Conservation (phyloP, 2,888 invertebrate genomes). For the Parasteatoda lunata region DNA sequence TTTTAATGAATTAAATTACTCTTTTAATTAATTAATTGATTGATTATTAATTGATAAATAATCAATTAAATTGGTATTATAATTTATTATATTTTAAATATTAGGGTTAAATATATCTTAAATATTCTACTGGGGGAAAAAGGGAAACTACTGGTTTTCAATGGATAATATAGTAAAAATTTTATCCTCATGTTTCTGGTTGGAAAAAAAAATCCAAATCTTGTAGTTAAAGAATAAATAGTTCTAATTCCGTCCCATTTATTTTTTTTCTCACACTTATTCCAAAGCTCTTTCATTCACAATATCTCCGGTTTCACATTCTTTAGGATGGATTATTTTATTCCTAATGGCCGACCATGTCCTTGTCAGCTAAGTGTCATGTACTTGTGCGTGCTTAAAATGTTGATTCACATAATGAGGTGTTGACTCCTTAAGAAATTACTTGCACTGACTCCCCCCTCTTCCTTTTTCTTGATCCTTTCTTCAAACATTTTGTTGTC, state of each 20-base stretch:
- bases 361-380: constrained; percentile 29
- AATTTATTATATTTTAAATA: no score
- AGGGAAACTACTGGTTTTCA: no score
- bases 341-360: constrained; percentile 1
- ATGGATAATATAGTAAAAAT: no score
- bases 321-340: background rate
- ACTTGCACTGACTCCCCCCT: constrained; percentile 2
- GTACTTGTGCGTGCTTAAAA: constrained; percentile 34
- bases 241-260: background rate
- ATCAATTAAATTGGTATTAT: no score
- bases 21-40: no score
- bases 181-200: no score
- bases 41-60: no score
- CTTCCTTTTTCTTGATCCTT: background rate
- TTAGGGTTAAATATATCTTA: no score
- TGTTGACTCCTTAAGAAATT: constrained; percentile 34
- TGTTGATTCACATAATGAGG: constrained; percentile 40
- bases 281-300: background rate
- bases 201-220: no score
- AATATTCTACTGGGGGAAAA: no score
- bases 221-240: no score
- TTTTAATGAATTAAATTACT: no score
- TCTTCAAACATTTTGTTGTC: background rate
- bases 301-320: background rate
- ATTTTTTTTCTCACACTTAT: background rate